Evolutionary conservation across 2,888 invertebrate species (phyloP), one percentile per base, ranked within the genome.

Genomic region (Amphipoea lucens): DNA sequence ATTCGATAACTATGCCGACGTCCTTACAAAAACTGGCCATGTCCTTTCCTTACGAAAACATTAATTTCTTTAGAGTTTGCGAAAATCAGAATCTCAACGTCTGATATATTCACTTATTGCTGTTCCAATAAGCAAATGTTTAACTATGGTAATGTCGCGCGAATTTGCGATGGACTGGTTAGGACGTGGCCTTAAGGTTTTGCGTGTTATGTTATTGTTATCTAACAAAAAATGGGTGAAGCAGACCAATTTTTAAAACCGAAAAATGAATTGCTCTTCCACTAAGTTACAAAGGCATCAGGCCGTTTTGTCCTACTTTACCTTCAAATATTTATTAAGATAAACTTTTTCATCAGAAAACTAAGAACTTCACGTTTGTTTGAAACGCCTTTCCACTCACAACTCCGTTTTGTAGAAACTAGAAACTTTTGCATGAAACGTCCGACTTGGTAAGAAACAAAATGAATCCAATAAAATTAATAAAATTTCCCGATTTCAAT

Each of bases 11-110:
- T n/a, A n/a, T n/a, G n/a, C n/a, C n/a, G n/a, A n/a, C n/a, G n/a
- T n/a, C n/a, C n/a, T n/a, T n/a, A n/a, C n/a, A n/a, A n/a, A n/a
- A n/a, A n/a, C n/a, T n/a, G n/a, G n/a, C n/a, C n/a, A n/a, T n/a
- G n/a, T n/a, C n/a, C n/a, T 85, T 85, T 81, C 71, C 67, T 66
- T 54, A 36, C 29, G 23, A 20, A 45, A 67, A 65, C 6, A 57
- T 78, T 65, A 0, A n/a, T 36, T 36, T 36, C 11, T 74, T 74
- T 73, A 60, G 68, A 76, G 65, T 83, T 82, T 51, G 20, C 14
- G 69, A 51, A 83, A 76, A 36, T 76, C 57, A 42, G 42, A 11
- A 60, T 57, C 4, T 76, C 23, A 48, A 20, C 40, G 14, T 51
- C 14, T 40, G 14, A 54, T 12, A 45, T 40, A 62, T 76, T 70